Evolutionary conservation across 2,797 vertebrate genomes (phyloP).

Genomic region (Alauda arvensis): DNA sequence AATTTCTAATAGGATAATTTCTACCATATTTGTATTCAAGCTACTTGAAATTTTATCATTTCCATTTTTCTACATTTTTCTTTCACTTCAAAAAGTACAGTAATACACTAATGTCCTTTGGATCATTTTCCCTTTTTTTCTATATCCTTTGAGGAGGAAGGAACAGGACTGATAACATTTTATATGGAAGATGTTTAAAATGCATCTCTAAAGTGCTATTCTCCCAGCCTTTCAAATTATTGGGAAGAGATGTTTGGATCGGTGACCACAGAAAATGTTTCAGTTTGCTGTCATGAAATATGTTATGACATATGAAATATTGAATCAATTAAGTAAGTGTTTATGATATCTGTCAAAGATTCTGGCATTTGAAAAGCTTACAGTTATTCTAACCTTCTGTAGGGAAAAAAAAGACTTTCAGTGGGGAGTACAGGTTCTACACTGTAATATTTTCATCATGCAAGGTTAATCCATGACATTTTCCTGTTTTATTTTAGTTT

Average conservation of each 20-base stretch:
- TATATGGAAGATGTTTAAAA: not conserved
- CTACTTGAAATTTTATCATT: not conserved
- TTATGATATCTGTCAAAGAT: constrained; percentile 48
- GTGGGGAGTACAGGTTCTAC: constrained; percentile 26
- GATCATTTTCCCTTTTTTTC: not conserved
- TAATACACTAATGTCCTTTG: constrained; percentile 6
- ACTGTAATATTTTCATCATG: constrained; percentile 5
- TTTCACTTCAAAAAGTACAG: not conserved
- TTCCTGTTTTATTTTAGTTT: not conserved
- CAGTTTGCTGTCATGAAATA: not conserved
- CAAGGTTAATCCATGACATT: constrained; percentile 1
- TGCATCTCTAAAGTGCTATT: not conserved
- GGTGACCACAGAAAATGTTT: not conserved
- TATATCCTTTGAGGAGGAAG: not conserved
- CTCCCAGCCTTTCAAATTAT: not conserved
- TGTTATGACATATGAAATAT: constrained; percentile 24
- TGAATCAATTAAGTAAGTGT: constrained; percentile 31
- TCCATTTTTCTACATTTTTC: not conserved
- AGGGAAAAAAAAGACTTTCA: constrained; percentile 32
- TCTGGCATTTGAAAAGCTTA: constrained; percentile 51
- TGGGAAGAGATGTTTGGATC: not conserved
- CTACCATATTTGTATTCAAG: not conserved
- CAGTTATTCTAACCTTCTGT: constrained; percentile 42
- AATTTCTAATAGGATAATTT: constrained; percentile 1
- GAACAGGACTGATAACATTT: not conserved